Percentiles rank a stretch among this genome's conserved stretches.
These are phyloP conservation scores for Calyptommatus sinebrachiatus DNA, from an alignment of 2,113 vertebrate genomes.

Conservation along the genomic window DNA sequence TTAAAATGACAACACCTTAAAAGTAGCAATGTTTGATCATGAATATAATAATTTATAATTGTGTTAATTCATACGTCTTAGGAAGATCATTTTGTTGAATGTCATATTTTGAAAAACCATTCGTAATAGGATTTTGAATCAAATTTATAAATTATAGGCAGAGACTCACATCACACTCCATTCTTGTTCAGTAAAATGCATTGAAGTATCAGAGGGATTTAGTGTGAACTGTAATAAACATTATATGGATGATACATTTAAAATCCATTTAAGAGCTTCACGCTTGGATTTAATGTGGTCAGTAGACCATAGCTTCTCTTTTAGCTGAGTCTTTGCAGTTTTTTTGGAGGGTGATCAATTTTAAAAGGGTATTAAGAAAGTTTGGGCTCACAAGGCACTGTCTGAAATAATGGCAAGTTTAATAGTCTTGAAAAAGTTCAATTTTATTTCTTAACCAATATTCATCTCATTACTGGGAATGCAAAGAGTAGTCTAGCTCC, in stretches of 20 bases:
- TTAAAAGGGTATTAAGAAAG: conserved; percentile 3
- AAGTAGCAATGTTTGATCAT: conserved; percentile 9
- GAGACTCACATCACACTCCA: conserved; percentile 6
- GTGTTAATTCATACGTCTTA: background rate
- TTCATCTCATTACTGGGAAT: background rate
- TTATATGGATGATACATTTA: conserved; percentile 33
- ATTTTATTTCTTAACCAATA: conserved; percentile 8
- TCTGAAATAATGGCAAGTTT: conserved; percentile 12
- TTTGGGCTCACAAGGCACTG: conserved; percentile 26
- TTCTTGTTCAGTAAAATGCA: conserved; percentile 10
- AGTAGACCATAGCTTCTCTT: conserved; percentile 12
- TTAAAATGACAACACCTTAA: conserved; percentile 5
- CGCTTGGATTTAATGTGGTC: background rate
- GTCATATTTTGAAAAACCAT: conserved; percentile 18
- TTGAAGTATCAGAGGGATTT: conserved; percentile 23
- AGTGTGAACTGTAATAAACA: conserved; percentile 16
- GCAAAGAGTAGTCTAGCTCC: conserved; percentile 3
- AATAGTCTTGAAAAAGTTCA: background rate
- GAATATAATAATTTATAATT: background rate
- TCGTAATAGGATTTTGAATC: conserved; percentile 29
- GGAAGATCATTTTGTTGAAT: conserved; percentile 26
- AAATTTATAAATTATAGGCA: conserved; percentile 23
- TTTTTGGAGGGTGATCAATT: conserved; percentile 31
- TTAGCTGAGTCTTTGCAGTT: conserved; percentile 19
- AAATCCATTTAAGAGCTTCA: conserved; percentile 30